Conservation (phyloP, 1,140 invertebrate species). For the Papilio machaon region DNA sequence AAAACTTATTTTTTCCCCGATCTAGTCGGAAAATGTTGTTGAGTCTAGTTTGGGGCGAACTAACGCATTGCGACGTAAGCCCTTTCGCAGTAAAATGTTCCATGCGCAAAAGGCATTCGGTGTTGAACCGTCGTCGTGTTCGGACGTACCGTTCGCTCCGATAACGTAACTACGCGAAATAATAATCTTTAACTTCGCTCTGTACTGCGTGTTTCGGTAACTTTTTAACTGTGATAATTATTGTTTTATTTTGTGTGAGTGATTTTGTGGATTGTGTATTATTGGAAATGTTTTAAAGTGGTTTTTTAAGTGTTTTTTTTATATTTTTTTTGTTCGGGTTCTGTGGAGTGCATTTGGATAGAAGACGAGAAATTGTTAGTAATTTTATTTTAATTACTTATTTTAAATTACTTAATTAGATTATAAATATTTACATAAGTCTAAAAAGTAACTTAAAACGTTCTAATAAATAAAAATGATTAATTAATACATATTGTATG, state of each 20-base stretch:
- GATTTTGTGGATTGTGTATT: conserved; percentile 25
- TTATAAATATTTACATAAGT: neutral
- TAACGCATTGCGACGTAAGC: conserved; percentile 77
- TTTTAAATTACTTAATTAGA: neutral
- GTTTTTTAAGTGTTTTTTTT: conserved; percentile 19
- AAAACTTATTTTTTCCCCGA: conserved; percentile 3
- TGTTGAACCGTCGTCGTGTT: conserved; percentile 33
- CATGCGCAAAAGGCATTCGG: conserved; percentile 76
- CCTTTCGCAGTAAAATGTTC: conserved; percentile 54
- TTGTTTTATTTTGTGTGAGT: neutral
- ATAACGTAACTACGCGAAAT: conserved; percentile 36
- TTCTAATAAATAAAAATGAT: too few relatives aligned
- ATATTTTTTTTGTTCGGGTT: neutral
- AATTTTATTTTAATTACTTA: neutral
- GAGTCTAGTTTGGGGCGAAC: conserved; percentile 55
- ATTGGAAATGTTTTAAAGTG: conserved; percentile 20
- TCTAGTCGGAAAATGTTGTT: conserved; percentile 34
- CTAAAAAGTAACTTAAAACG: neutral
- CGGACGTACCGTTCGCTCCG: conserved; percentile 45
- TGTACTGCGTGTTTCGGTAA: conserved; percentile 24
- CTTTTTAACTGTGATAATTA: neutral
- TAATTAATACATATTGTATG: too few relatives aligned
- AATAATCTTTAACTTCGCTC: conserved; percentile 39
- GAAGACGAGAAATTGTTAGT: neutral
- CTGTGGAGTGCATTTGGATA: conserved; percentile 16